Conservation (phyloP, 2,113 vertebrate genomes). For the Notarius quadriscutis region DNA sequence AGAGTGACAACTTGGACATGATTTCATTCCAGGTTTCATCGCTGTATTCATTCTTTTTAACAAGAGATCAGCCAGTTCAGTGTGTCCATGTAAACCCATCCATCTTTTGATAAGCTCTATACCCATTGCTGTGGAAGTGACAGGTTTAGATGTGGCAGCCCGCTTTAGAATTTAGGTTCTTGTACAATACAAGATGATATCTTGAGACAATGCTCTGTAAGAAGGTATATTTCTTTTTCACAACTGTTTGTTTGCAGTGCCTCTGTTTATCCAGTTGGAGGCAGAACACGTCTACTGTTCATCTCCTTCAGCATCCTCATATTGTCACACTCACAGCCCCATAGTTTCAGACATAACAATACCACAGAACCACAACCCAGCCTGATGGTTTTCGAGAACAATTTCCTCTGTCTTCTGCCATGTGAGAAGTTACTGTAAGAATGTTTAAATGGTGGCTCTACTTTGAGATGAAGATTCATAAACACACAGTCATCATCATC, state of each 20-base stretch:
- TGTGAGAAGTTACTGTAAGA: background rate
- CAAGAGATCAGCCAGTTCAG: background rate
- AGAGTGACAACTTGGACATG: background rate
- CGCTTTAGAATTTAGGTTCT: background rate
- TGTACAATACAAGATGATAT: background rate
- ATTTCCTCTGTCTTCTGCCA: background rate
- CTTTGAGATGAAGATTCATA: conserved; percentile 11
- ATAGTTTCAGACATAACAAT: background rate
- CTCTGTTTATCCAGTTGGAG: conserved; percentile 10
- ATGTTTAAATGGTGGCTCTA: background rate
- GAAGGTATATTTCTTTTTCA: background rate
- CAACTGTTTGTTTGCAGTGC: background rate
- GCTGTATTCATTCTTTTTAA: background rate
- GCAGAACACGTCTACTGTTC: background rate
- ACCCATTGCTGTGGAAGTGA: background rate
- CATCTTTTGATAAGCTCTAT: background rate
- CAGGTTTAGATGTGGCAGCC: background rate
- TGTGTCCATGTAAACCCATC: background rate
- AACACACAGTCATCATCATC: background rate
- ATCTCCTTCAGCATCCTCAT: background rate
- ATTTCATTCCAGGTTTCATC: background rate
- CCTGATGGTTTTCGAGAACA: background rate
- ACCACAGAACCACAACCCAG: conserved; percentile 9
- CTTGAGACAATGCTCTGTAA: background rate
- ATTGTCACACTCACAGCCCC: background rate